Evolutionary conservation across 1,140 invertebrate genomes (phyloP).

Genomic region (Bombus confusus): DNA sequence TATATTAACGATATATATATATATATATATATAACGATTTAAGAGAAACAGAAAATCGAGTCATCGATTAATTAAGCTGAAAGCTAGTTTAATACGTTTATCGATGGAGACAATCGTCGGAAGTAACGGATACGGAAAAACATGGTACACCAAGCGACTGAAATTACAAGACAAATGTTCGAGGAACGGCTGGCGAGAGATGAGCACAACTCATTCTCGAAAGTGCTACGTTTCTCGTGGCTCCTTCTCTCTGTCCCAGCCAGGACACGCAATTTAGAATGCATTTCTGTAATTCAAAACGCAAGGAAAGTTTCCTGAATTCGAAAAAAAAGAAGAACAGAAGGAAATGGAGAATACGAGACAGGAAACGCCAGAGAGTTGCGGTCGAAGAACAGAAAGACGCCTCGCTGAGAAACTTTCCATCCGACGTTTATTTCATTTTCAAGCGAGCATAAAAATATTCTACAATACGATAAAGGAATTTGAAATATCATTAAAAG

Average conservation of each 20-base stretch:
- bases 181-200: background rate
- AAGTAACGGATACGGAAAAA: background rate
- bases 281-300: slow-evolving; percentile 31
- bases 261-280: slow-evolving; percentile 36
- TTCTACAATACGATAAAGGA: background rate
- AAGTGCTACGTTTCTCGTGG: slow-evolving; percentile 34
- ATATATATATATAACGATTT: background rate
- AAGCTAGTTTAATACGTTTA: slow-evolving; percentile 3
- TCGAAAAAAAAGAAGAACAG: background rate
- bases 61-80: background rate
- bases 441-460: background rate
- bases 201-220: slow-evolving; percentile 45
- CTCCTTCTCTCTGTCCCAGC: background rate
- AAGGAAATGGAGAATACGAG: background rate
- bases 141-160: background rate
- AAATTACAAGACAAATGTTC: slow-evolving; percentile 32
- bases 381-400: background rate
- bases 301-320: slow-evolving; percentile 1
- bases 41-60: background rate
- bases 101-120: background rate
- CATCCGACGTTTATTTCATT: slow-evolving; percentile 12
- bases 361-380: background rate
- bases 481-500: too few species aligned
- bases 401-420: background rate
- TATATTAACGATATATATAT: too few species aligned